Percentiles rank a stretch among this genome's conserved stretches.
These are phyloP conservation scores for Electrona antarctica DNA, from an alignment of 2,113 vertebrate genomes.

Conservation along the genomic window DNA sequence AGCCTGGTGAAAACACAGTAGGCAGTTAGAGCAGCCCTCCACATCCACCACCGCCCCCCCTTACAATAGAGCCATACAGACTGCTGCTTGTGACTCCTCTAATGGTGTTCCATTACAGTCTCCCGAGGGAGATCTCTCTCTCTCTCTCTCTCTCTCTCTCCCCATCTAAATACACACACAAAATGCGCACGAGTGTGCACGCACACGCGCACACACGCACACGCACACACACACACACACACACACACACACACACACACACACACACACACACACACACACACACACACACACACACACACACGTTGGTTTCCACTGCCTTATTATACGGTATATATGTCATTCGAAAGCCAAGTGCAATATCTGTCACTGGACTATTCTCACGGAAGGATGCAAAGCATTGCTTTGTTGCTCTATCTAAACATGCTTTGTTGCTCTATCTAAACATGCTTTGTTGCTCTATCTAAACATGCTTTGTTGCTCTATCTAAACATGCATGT, in stretches of 20 bases:
- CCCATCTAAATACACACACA: background rate
- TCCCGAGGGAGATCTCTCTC: constrained; percentile 51
- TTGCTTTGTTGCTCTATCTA: background rate
- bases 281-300: constrained; percentile 14
- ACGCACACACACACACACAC: background rate
- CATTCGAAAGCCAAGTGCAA: constrained; percentile 44
- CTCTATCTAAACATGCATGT: too few relatives aligned
- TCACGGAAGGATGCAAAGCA: constrained; percentile 9
- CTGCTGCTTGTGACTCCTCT: constrained; percentile 54
- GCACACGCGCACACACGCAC: background rate
- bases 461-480: too few relatives aligned
- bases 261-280: too few relatives aligned
- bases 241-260: too few relatives aligned
- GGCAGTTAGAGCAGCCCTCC: constrained; percentile 54
- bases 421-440: background rate
- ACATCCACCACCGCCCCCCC: constrained; percentile 11
- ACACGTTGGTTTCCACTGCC: constrained; percentile 16
- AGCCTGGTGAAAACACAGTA: constrained; percentile 62
- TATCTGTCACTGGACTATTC: constrained; percentile 29
- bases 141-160: constrained; percentile 18
- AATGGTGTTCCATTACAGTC: constrained; percentile 62
- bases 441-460: background rate
- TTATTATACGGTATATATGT: constrained; percentile 45
- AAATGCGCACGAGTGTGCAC: background rate
- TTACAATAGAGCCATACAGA: constrained; percentile 51